Conservation (phyloP, 2,888 invertebrate genomes). For the Patella caerulea region DNA sequence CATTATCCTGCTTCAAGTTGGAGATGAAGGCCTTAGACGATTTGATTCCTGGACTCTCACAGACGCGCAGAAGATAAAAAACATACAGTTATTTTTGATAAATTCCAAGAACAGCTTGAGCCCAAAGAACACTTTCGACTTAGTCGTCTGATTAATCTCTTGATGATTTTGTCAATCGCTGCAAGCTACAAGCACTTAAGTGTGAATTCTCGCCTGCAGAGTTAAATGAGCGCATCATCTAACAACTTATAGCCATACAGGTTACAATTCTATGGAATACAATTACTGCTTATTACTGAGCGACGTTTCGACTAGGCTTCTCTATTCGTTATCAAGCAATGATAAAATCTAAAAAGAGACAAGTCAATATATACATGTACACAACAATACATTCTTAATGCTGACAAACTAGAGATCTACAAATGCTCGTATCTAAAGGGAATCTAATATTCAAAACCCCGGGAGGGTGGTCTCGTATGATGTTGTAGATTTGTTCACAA, state of each 20-base stretch:
- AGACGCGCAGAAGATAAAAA: not conserved
- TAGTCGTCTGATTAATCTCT: not conserved
- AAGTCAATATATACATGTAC: no score
- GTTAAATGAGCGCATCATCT: not conserved
- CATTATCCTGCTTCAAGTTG: not conserved
- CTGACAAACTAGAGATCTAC: no score
- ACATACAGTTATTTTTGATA: not conserved
- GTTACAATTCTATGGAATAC: no score
- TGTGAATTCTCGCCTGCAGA: not conserved
- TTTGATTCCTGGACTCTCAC: not conserved
- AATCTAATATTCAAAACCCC: no score
- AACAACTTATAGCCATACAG: not conserved
- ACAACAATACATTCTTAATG: no score
- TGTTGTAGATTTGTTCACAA: no score
- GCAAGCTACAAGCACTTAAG: not conserved
- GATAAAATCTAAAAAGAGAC: no score
- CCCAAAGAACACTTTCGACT: constrained; percentile 12
- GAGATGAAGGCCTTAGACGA: not conserved
- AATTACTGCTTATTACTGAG: no score
- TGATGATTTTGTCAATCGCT: constrained; percentile 1
- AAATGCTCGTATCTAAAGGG: no score
- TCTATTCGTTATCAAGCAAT: no score
- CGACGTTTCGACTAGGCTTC: no score
- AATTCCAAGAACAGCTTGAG: not conserved
- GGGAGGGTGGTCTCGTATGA: no score